phyloP scores from a whole-genome alignment of 92 coral and sea anemone genomes.

The Palythoa grandiflora region DNA sequence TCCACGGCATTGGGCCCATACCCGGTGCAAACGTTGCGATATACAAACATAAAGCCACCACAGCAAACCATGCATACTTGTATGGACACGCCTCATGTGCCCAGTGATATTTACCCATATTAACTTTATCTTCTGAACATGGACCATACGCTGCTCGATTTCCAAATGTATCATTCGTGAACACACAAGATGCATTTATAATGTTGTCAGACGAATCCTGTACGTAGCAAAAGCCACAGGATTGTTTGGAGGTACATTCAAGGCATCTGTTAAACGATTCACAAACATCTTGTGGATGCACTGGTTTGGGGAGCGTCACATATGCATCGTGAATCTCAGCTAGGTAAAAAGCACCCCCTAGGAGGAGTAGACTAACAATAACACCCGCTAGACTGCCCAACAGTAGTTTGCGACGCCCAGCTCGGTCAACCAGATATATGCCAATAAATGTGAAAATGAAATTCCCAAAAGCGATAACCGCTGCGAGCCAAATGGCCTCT shows the following conservation, averaged over 20 bases:
- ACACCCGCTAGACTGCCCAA: slow-evolving; percentile 90
- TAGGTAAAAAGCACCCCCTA: slow-evolving; percentile 87
- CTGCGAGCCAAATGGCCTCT: slow-evolving; percentile 92
- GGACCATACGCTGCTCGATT: slow-evolving; percentile 74
- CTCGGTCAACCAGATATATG: slow-evolving; percentile 78
- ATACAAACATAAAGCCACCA: slow-evolving; percentile 75
- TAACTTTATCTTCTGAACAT: slow-evolving; percentile 62
- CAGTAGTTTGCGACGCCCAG: slow-evolving; percentile 91
- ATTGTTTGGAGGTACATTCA: slow-evolving; percentile 45
- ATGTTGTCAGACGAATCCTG: slow-evolving; percentile 55
- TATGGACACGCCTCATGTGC: slow-evolving; percentile 81
- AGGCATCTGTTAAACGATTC: slow-evolving; percentile 8
- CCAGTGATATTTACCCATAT: slow-evolving; percentile 57
- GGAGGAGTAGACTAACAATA: slow-evolving; percentile 71
- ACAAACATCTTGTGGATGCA: not conserved
- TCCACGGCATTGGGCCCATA: slow-evolving; percentile 94
- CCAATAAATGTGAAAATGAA: slow-evolving; percentile 87
- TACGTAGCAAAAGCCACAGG: slow-evolving; percentile 88
- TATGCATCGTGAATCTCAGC: slow-evolving; percentile 65
- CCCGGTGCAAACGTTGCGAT: slow-evolving; percentile 89
- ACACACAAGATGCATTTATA: slow-evolving; percentile 83
- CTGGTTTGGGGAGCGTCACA: slow-evolving; percentile 48
- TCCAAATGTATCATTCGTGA: slow-evolving; percentile 49
- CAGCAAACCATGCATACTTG: slow-evolving; percentile 86
- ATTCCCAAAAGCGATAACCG: slow-evolving; percentile 91